Evolutionary conservation across 2,797 vertebrate species (phyloP), one percentile per base, ranked within the genome.

Genomic region (Clamator glandarius): DNA sequence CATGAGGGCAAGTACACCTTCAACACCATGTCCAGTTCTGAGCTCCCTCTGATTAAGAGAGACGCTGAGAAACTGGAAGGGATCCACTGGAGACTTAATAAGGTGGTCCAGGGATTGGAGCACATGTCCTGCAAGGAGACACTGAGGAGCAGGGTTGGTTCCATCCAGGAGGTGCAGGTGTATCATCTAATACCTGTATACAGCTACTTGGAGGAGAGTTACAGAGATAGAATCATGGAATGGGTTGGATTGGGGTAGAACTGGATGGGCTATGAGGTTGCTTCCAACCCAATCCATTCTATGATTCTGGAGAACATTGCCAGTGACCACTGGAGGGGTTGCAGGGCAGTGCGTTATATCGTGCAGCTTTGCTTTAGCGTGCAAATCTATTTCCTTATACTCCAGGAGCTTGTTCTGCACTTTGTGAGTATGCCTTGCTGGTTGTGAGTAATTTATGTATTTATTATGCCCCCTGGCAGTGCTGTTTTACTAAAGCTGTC

Each of bases 401-500:
- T 89, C 39, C 12, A 29, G 81, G 57, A 84, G 75, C 58, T n/a
- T 58, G 48, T 33, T 91, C 89, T 83, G 81, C 90, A 44, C 54
- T 62, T 76, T 52, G 91, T n/a, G 81, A 86, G 31, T 46, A 51
- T 68, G 87, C 48, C 87, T 82, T n/a, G 67, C 90, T 91, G 81
- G 17, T 91, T 85, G 78, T 57, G 94, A 93, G 92, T 92, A 92
- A 95, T 96, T 95, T 92, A 92, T 93, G 91, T 57, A 93, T 96
- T 94, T 94, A 94, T 96, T 89, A 79, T 84, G 76, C 89, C 96
- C 90, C 83, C 69, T 81, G 82, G 94, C 90, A 87, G 78, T 70
- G 82, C 93, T 95, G 94, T 92, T 96, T 96, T 89, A 94, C 94
- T 95, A 92, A 94, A 90, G 59, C 78, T 84, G 87, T 92, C 90